phyloP scores from a whole-genome alignment of 37 sponge, comb jelly and placozoan genomes.

The Geodia barretti region DNA sequence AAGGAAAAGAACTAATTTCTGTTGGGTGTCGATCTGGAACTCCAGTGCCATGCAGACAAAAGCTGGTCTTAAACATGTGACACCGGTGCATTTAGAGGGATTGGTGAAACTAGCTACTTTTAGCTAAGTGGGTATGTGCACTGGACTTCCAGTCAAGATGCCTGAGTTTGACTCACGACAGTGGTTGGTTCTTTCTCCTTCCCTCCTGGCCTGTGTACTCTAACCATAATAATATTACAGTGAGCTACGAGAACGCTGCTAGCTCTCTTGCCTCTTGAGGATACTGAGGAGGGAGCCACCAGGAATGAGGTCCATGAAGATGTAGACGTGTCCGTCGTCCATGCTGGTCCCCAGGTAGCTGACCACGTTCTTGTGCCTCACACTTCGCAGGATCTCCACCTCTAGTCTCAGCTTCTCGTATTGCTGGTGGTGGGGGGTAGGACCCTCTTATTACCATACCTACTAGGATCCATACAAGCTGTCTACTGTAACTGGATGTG shows the following conservation, averaged over 20 bases:
- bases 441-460: too few relatives aligned
- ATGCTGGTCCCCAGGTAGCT: conserved; percentile 83
- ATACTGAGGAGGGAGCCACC: conserved; percentile 85
- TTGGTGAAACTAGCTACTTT: too few relatives aligned
- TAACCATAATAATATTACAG: neutral
- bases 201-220: too few relatives aligned
- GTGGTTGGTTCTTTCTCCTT: neutral
- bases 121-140: too few relatives aligned
- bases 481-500: too few relatives aligned
- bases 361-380: conserved; percentile 83
- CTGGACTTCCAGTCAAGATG: too few relatives aligned
- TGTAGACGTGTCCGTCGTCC: conserved; percentile 64
- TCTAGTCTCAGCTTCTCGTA: conserved; percentile 81
- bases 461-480: too few relatives aligned
- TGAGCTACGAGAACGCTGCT: conserved; percentile 1
- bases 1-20: too few relatives aligned
- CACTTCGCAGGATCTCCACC: conserved; percentile 79
- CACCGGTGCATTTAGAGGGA: too few relatives aligned
- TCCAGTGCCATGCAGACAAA: too few relatives aligned
- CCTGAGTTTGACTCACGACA: neutral
- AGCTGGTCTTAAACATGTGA: too few relatives aligned
- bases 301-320: conserved; percentile 93
- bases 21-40: too few relatives aligned
- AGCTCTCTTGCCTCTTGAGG: conserved; percentile 72
- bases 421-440: conserved; percentile 80